A percentile compares a stretch with the other conserved stretches of the same genome.
phyloP scores from a whole-genome alignment of 1,140 invertebrate genomes.

The Condylostylus longicornis region DNA sequence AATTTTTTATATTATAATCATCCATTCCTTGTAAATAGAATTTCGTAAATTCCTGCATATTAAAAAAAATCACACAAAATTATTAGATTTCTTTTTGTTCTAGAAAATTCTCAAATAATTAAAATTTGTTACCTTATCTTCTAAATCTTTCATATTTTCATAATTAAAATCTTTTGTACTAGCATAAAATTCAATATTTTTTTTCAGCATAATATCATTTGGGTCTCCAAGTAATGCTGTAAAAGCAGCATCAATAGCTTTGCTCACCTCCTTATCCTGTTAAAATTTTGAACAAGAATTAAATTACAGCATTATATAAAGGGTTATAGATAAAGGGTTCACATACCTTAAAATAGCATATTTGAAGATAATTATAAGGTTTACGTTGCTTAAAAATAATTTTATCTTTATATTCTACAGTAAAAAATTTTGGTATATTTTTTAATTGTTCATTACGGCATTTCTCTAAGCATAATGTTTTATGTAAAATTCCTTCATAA shows the following conservation, averaged over 20 bases:
- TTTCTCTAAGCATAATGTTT: too few species aligned
- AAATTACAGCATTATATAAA: too few species aligned
- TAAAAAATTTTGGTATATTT: too few species aligned
- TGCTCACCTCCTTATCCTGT: background rate
- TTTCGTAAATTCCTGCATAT: background rate
- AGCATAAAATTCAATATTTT: background rate
- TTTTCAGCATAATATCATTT: background rate
- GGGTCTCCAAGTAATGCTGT: background rate
- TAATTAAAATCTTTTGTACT: background rate
- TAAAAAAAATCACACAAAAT: background rate
- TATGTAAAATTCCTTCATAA: too few species aligned
- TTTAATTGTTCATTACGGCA: too few species aligned
- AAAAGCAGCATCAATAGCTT: background rate
- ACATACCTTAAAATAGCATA: too few species aligned
- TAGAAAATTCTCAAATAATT: background rate
- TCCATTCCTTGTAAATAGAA: background rate
- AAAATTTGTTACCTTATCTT: constrained; percentile 1
- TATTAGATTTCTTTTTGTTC: background rate
- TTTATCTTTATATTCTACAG: too few species aligned
- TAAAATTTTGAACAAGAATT: too few species aligned
- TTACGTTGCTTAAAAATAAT: too few species aligned
- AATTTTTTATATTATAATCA: background rate
- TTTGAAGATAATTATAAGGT: too few species aligned
- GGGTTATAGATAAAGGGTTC: too few species aligned
- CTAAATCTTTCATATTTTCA: background rate